These are phyloP conservation scores for Ataeniobius toweri DNA, from an alignment of 2,797 vertebrate genomes.

Conservation along the genomic window DNA sequence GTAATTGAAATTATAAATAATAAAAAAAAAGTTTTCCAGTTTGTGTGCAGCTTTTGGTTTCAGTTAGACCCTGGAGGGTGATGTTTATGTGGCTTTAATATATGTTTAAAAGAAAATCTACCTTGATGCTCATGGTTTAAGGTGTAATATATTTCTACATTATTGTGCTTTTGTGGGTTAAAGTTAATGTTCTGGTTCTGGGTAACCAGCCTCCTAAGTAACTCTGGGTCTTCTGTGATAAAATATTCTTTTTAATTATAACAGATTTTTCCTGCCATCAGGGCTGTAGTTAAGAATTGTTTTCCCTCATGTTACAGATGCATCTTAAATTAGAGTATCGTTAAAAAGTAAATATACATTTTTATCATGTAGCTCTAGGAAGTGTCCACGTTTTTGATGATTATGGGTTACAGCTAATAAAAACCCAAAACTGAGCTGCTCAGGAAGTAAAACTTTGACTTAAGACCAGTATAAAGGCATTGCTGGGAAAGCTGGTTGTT, in stretches of 20 bases:
- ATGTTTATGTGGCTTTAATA: background rate
- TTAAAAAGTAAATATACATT: background rate
- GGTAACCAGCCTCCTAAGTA: no score
- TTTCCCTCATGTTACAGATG: background rate
- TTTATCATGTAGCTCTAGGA: background rate
- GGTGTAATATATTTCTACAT: background rate
- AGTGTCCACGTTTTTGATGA: background rate
- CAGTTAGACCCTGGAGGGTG: background rate
- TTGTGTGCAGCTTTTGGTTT: constrained; percentile 46
- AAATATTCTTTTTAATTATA: background rate
- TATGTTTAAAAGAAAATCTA: background rate
- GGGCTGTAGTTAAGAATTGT: background rate
- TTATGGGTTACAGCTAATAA: background rate
- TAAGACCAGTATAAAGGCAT: background rate
- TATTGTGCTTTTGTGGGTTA: background rate
- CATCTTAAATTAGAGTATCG: background rate
- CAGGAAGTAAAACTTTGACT: background rate
- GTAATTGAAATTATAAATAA: constrained; percentile 80
- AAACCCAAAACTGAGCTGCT: background rate
- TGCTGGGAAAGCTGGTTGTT: background rate
- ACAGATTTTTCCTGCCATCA: background rate
- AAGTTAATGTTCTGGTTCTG: background rate
- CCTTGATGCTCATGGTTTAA: background rate
- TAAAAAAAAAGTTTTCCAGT: constrained; percentile 67
- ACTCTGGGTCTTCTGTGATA: no score